Conservation (phyloP, 2,113 vertebrate genomes). For the Galemys pyrenaicus region DNA sequence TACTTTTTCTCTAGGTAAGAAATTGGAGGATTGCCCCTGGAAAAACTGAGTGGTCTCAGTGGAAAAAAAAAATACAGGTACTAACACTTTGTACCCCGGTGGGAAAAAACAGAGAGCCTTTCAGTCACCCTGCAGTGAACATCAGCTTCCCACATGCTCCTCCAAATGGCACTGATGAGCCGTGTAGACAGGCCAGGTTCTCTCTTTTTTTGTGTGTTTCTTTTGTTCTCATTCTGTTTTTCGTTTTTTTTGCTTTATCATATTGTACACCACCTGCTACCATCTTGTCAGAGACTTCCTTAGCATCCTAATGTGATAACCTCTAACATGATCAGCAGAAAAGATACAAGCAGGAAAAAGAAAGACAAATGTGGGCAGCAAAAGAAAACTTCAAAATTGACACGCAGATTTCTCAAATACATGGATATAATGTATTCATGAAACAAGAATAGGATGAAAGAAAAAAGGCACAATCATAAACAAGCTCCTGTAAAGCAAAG, state of each 20-base stretch:
- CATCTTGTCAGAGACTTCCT: neutral
- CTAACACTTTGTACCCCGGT: neutral
- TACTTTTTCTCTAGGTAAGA: neutral
- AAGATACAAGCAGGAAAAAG: neutral
- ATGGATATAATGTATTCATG: neutral
- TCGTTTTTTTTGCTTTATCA: neutral
- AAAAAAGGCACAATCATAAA: neutral
- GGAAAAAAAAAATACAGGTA: neutral
- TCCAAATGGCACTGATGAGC: neutral
- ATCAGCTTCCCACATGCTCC: too few species aligned
- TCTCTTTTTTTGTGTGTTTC: neutral
- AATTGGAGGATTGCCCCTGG: neutral
- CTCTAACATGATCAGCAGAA: neutral
- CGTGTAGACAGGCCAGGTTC: neutral
- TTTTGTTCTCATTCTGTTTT: neutral
- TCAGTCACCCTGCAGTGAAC: neutral
- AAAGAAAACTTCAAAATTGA: neutral
- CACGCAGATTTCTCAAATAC: neutral
- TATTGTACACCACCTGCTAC: too few species aligned
- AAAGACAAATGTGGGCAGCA: neutral
- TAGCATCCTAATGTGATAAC: neutral
- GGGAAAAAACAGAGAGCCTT: neutral
- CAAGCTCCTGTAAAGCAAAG: neutral
- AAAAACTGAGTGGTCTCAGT: too few species aligned
- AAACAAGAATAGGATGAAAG: neutral